Evolutionary conservation across 92 coral and sea anemone species (phyloP), one percentile per base, ranked within the genome.

Genomic region (Pocillopora meandrina): DNA sequence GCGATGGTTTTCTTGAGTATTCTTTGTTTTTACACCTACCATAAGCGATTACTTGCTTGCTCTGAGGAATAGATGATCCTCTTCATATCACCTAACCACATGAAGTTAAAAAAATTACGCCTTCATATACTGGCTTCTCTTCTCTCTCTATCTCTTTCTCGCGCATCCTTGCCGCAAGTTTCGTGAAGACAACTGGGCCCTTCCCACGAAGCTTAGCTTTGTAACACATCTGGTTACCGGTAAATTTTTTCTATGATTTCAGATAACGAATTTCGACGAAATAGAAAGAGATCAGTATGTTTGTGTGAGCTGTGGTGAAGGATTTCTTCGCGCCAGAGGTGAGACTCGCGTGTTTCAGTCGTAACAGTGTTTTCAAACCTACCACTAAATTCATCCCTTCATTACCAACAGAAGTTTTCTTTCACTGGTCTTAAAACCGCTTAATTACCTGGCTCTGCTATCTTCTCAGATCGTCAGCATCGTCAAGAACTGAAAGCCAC

Each of bases 221-320:
- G 11, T 56, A 20, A 17, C 56, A 15, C 31, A 17, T 70, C 35
- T 33, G 15, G 42, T 62, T 17, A 36, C n/a, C 52, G 31, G 34
- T 82, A 55, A n/a, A 18, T 20, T 19, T 34, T 7, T n/a, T 13
- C 26, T 67, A 21, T 20, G 8, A 26, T 23, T 79, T 47, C 72
- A 89, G 92, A 79, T 89, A 55, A 59, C 79, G n/a, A 72, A 85
- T 75, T 72, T 86, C 33, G 49, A 76, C 26, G 84, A 81, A 12
- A 68, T 90, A 57, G 77, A 86, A 71, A 91, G 97, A 74, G 98
- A 92, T 60, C 91, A 90, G 71, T 77, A 75, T 47, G 90, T 94
- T 65, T 94, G 95, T 80, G 98, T 95, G 0, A 94, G 98, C 78
- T 89, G 93, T 85, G 98, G 98, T 1, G 98, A 95, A 65, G 90